Base-by-base conservation (phyloP, 2,113 vertebrate species). In the Ia io region DNA sequence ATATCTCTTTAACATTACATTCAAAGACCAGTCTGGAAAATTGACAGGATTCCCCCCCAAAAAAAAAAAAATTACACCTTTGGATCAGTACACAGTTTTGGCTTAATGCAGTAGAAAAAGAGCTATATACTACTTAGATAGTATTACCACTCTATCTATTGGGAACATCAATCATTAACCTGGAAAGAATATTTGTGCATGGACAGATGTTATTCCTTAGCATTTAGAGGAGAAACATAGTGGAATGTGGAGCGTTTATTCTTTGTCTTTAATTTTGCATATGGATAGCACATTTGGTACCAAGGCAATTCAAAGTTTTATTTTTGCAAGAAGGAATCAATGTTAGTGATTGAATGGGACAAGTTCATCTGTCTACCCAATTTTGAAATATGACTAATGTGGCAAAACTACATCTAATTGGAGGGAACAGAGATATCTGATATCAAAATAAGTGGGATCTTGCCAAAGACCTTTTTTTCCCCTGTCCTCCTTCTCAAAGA, bases 201-300 rank as follows among this genome's bases (percentile, higher is more conserved):
- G 8, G 56, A n/a, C 9, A 93, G 56, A 83, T 35, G 12, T 87
- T 86, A 93, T 71, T n/a, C n/a, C 25, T 59, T 76, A 77, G 28
- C 11, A 51, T 25, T 32, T 56, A 87, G n/a, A 95, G 37, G 25
- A 79, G 51, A 96, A 96, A 83, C 23, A 51, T 53, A 92, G 73
- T 65, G 25, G 44, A 84, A 84, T 9, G 16, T 49, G 76, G 76
- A 47, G 61, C 22, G 37, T 74, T 96, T 84, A 96, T 92, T 91
- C 28, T 65, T 28, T 70, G 9, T 82, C 47, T 92, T 93, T 95
- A 91, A 91, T 94, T 97, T 97, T 97, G 77, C 80, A 90, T 88
- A 67, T 51, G 61, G 80, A 93, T 63, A 92, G 47, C 53, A 92
- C 2, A 18, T 47, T 89, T 73, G 37, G 30, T 94, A 49, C 53